phyloP scores from a whole-genome alignment of 1,140 invertebrate species.

The Drosophila bocqueti region DNA sequence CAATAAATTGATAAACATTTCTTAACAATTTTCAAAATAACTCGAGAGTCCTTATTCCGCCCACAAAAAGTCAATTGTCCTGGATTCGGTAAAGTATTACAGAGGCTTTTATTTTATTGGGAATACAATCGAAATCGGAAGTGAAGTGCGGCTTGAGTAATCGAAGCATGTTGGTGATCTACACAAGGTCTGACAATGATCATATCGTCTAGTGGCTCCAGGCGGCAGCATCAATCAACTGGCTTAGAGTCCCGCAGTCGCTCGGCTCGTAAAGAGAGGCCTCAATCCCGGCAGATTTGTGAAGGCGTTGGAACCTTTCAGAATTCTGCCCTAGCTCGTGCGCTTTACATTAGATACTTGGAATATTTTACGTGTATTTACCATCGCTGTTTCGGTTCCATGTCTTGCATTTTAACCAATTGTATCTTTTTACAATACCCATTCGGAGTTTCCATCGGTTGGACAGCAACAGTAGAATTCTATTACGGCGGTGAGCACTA shows the following conservation, averaged over 20 bases:
- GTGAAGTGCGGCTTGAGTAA: slow-evolving; percentile 32
- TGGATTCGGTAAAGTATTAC: slow-evolving; percentile 17
- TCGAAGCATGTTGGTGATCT: slow-evolving; percentile 56
- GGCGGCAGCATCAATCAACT: slow-evolving; percentile 68
- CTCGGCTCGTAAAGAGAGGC: slow-evolving; percentile 64
- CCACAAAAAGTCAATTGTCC: not conserved
- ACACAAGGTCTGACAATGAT: slow-evolving; percentile 19
- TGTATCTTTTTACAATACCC: slow-evolving; percentile 74
- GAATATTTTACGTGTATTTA: slow-evolving; percentile 82
- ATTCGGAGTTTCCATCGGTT: slow-evolving; percentile 19
- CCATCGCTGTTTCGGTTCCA: slow-evolving; percentile 72
- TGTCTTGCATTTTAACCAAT: slow-evolving; percentile 17
- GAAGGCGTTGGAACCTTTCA: slow-evolving; percentile 38
- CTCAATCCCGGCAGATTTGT: slow-evolving; percentile 66
- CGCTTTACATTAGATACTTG: slow-evolving; percentile 50
- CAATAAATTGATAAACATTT: slow-evolving; percentile 66
- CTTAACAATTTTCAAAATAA: slow-evolving; percentile 59
- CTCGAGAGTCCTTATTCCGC: not conserved
- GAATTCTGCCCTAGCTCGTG: slow-evolving; percentile 59
- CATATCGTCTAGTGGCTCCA: slow-evolving; percentile 68
- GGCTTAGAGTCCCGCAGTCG: slow-evolving; percentile 54
- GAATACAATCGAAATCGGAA: not conserved
- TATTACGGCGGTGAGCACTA: slow-evolving; percentile 8
- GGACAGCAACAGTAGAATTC: slow-evolving; percentile 61
- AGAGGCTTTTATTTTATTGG: slow-evolving; percentile 55